Base-by-base conservation (phyloP, 2,113 vertebrate species). In the Sylvia atricapilla region DNA sequence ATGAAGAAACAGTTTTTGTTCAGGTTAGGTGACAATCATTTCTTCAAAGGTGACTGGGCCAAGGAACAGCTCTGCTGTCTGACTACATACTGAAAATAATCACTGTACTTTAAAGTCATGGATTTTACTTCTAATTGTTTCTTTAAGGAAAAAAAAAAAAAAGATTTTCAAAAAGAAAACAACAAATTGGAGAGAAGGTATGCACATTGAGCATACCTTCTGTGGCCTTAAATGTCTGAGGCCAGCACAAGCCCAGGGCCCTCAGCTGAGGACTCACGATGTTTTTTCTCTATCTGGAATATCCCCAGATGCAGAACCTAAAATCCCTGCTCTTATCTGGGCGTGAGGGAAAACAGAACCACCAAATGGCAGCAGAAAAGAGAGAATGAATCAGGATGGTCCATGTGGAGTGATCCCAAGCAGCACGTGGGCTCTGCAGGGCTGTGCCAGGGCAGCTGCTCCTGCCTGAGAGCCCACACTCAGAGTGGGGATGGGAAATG, bases 1-100 rank as follows among this genome's bases (percentile, higher is more conserved):
- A 55, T 43, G 55, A 78, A 73, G 31, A 23, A 93, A 44, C 46
- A 25, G 83, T 16, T 66, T 49, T 76, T 84, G 73, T 52, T 82
- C 69, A 62, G 78, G 76, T 21, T 31, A 58, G 44, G 24, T 89
- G 93, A 81, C 90, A 96, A 83, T 76, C 79, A 69, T 60, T 84
- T 89, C 80, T 92, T 97, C 92, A 95, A 93, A 94, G 90, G 85
- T 84, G 88, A 53, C 55, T 68, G 73, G 79, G 64, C 85, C 46
- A 44, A 93, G 68, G 63, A 89, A 52, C 28, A 82, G 73, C 56
- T 70, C 70, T 77, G 67, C 84, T 87, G 46, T 18, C 67, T 90
- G 76, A 74, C 62, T 93, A 44, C 15, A 15, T 19, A 18, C 11
- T 81, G 44, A 80, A 89, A 89, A 70, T 9, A 68, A 23, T 43